phyloP scores from a whole-genome alignment of 2,888 invertebrate genomes.

The Serrognathus titanus region DNA sequence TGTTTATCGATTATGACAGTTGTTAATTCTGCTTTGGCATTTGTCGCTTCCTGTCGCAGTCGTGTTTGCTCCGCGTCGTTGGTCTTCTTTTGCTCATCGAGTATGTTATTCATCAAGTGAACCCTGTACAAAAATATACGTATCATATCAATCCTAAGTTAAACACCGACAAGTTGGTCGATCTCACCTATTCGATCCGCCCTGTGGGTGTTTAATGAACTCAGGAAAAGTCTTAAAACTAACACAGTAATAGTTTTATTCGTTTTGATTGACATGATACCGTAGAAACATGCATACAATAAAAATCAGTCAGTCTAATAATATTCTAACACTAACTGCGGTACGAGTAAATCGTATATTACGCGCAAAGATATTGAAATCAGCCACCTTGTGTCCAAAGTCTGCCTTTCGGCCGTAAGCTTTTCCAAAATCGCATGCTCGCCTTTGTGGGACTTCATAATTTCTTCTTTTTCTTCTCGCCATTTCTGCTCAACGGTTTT shows the following conservation, averaged over 20 bases:
- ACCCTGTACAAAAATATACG: slow-evolving; percentile 41
- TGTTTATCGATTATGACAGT: slow-evolving; percentile 21
- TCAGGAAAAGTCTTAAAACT: slow-evolving; percentile 9
- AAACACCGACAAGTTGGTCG: slow-evolving; percentile 37
- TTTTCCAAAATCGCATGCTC: slow-evolving; percentile 39
- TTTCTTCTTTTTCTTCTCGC: slow-evolving; percentile 41
- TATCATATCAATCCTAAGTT: slow-evolving; percentile 45
- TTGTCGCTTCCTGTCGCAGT: slow-evolving; percentile 27
- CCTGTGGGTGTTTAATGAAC: slow-evolving; percentile 24
- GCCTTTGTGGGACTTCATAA: slow-evolving; percentile 35
- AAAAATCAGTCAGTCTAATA: not conserved
- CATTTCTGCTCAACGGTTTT: slow-evolving; percentile 40
- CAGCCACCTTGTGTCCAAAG: slow-evolving; percentile 46
- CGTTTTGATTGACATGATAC: too few species aligned
- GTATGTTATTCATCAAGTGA: slow-evolving; percentile 30
- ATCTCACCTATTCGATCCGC: slow-evolving; percentile 35
- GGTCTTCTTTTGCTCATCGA: slow-evolving; percentile 24
- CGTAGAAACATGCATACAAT: too few species aligned
- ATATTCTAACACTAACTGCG: slow-evolving; percentile 25
- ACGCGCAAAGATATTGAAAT: slow-evolving; percentile 42
- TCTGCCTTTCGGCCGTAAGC: slow-evolving; percentile 36
- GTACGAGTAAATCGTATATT: slow-evolving; percentile 42
- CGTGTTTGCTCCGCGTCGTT: slow-evolving; percentile 19
- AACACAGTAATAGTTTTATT: too few species aligned
- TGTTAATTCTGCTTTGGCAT: slow-evolving; percentile 9